Conservation (phyloP, 2,888 invertebrate genomes). For the Cephus rjabovi region DNA sequence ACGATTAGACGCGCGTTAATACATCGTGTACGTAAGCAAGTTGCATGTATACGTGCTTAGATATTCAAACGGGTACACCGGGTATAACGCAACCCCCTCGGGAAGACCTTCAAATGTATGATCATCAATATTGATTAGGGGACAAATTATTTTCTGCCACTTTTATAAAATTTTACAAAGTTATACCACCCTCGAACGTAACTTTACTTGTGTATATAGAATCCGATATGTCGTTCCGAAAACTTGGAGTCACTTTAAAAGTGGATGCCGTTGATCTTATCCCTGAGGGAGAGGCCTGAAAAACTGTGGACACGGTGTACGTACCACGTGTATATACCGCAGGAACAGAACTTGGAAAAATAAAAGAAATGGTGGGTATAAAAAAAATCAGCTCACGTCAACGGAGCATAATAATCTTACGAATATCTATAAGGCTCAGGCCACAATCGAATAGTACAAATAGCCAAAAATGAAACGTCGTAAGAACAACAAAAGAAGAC, state of each 20-base stretch:
- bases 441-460: not conserved
- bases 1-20: not conserved
- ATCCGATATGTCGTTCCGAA: not conserved
- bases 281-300: not conserved
- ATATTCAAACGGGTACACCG: not conserved
- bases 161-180: not conserved
- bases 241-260: not conserved
- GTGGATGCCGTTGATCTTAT: not conserved
- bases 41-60: not conserved
- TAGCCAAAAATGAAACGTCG: not conserved
- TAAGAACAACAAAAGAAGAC: not conserved
- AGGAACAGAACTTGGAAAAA: not conserved
- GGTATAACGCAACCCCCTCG: not conserved
- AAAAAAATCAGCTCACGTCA: not conserved
- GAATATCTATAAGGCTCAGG: not conserved
- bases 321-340: not conserved
- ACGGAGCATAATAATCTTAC: not conserved
- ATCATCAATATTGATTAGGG: not conserved
- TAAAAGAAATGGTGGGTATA: not conserved
- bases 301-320: not conserved
- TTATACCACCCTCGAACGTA: not conserved
- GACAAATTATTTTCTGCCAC: not conserved
- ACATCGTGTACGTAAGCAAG: not conserved
- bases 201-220: not conserved
- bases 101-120: not conserved